These are phyloP conservation scores for Calliopum simillimum DNA, from an alignment of 2,888 invertebrate species.

Conservation along the genomic window DNA sequence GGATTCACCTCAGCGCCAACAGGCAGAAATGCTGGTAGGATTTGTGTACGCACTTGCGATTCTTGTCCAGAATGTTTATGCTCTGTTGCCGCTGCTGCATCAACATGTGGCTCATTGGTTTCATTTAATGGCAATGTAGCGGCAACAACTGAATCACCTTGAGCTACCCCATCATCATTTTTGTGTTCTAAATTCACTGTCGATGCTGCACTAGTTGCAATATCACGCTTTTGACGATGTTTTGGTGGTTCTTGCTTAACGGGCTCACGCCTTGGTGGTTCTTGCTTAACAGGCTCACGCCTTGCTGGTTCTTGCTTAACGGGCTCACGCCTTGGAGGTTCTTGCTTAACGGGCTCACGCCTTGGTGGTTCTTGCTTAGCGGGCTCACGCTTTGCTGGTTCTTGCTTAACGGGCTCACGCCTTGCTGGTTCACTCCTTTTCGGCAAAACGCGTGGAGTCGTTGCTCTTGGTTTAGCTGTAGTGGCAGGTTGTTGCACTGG, in stretches of 20 bases:
- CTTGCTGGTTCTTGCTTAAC: not conserved
- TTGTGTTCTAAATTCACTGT: not conserved
- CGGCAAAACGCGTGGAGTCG: too few relatives aligned
- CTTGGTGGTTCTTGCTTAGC: not conserved
- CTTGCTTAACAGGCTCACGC: not conserved
- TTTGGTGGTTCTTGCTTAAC: constrained; percentile 7
- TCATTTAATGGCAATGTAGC: constrained; percentile 34
- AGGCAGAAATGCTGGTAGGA: constrained; percentile 14
- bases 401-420: not conserved
- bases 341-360: not conserved
- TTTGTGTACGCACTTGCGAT: constrained; percentile 37
- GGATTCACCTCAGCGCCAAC: constrained; percentile 24
- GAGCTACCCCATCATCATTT: not conserved
- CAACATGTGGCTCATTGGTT: not conserved
- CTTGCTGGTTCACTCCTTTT: too few relatives aligned
- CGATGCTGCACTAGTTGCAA: not conserved
- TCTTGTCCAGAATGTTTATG: constrained; percentile 35
- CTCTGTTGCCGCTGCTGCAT: not conserved
- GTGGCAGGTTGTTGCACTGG: too few relatives aligned
- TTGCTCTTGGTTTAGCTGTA: too few relatives aligned
- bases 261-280: too few relatives aligned
- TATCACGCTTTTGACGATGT: constrained; percentile 50
- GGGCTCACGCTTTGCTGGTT: not conserved
- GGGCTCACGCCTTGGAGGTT: not conserved
- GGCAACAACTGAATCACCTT: not conserved